A percentile compares a stretch with the other conserved stretches of the same genome.
These are phyloP conservation scores for Coremacera marginata DNA, from an alignment of 2,888 invertebrate species.

Conservation along the genomic window DNA sequence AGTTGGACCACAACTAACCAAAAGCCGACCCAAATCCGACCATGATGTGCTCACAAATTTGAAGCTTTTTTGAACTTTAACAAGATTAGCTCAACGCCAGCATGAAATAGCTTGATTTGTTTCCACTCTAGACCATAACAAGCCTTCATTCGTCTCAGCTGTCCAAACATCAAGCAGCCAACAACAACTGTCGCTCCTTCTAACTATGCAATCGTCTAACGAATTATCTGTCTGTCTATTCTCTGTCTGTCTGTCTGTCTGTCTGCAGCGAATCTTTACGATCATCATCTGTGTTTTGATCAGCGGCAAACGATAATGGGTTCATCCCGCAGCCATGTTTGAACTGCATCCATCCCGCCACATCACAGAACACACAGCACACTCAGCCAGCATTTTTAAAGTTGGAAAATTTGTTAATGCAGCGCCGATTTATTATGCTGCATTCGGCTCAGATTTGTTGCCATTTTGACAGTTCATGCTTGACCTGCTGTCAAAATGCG, in stretches of 20 bases:
- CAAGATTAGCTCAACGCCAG: slow-evolving; percentile 18
- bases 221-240: slow-evolving; percentile 15
- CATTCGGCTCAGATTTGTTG: slow-evolving; percentile 44
- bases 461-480: slow-evolving; percentile 53
- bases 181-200: not conserved
- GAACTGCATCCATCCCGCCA: not conserved
- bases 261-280: slow-evolving; percentile 40
- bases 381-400: too few species aligned
- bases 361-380: not conserved
- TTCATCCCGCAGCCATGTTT: slow-evolving; percentile 49
- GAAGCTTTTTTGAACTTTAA: slow-evolving; percentile 7
- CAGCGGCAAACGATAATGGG: slow-evolving; percentile 52
- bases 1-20: not conserved
- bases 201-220: not conserved
- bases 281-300: slow-evolving; percentile 47
- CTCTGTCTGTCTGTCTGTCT: not conserved
- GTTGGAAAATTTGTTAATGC: slow-evolving; percentile 38
- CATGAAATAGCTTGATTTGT: not conserved
- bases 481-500: slow-evolving; percentile 45
- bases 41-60: not conserved
- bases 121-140: not conserved
- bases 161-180: not conserved
- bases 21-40: not conserved
- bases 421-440: slow-evolving; percentile 43
- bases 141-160: not conserved